Percentiles rank a stretch among this genome's conserved stretches.
These are phyloP conservation scores for Syngnathus rostellatus DNA, from an alignment of 2,797 vertebrate species.

Conservation along the genomic window DNA sequence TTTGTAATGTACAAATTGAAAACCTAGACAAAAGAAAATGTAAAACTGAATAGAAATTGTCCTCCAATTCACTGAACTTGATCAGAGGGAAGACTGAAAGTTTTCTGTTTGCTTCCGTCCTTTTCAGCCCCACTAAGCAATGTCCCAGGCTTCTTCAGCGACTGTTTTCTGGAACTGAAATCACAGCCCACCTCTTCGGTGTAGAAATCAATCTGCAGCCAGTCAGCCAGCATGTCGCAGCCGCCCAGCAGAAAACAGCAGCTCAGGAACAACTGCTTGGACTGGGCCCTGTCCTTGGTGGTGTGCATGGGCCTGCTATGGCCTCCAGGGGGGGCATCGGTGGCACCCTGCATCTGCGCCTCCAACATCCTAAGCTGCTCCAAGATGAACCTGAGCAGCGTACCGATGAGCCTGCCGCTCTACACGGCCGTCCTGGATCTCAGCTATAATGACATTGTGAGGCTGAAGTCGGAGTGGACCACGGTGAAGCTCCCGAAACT, in stretches of 20 bases:
- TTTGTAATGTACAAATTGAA: too few species aligned
- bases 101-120: slow-evolving; percentile 19
- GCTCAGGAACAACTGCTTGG: slow-evolving; percentile 35
- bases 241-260: slow-evolving; percentile 37
- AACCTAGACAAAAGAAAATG: too few species aligned
- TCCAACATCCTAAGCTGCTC: slow-evolving; percentile 96
- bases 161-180: slow-evolving; percentile 11
- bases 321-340: slow-evolving; percentile 42
- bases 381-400: slow-evolving; percentile 74
- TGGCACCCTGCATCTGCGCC: slow-evolving; percentile 80
- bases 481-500: slow-evolving; percentile 73
- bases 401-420: slow-evolving; percentile 74
- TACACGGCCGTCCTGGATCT: slow-evolving; percentile 86
- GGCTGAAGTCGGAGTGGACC: slow-evolving; percentile 82
- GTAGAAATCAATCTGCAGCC: background rate
- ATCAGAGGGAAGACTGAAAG: background rate
- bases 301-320: slow-evolving; percentile 47
- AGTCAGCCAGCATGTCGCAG: slow-evolving; percentile 50
- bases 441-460: slow-evolving; percentile 83
- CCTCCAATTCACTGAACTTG: background rate
- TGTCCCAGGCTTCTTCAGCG: slow-evolving; percentile 38
- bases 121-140: slow-evolving; percentile 46
- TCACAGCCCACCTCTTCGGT: slow-evolving; percentile 30
- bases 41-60: background rate
- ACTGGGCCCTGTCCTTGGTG: slow-evolving; percentile 44